Conservation (phyloP, 2,113 vertebrate genomes). For the Puffinus mauretanicus region DNA sequence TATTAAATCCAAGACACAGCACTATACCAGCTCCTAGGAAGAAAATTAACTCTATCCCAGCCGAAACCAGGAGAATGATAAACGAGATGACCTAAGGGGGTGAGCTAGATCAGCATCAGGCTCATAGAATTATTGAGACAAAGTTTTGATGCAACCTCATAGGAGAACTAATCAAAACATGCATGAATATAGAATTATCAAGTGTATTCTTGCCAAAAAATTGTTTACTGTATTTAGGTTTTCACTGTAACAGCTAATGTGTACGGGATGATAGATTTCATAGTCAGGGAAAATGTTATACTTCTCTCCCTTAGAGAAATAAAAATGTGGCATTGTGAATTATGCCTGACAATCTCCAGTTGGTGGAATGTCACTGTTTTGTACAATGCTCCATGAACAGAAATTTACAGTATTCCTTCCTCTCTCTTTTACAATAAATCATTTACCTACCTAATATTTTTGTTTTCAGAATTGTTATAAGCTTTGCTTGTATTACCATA, state of each 20-base stretch:
- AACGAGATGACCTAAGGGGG: neutral
- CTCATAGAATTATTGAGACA: neutral
- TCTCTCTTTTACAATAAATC: neutral
- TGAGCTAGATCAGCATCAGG: neutral
- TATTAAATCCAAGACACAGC: too few species aligned
- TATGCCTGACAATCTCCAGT: neutral
- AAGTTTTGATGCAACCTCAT: neutral
- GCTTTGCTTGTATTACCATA: neutral
- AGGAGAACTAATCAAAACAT: neutral
- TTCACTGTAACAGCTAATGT: neutral
- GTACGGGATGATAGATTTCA: neutral
- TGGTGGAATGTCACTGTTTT: neutral
- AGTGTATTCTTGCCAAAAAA: neutral
- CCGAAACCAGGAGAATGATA: neutral
- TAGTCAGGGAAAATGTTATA: neutral
- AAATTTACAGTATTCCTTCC: neutral
- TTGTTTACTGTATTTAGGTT: neutral
- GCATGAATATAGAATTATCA: neutral
- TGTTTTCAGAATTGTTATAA: neutral
- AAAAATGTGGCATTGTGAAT: neutral
- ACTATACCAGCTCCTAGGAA: too few species aligned
- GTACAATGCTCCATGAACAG: neutral
- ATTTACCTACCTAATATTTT: neutral
- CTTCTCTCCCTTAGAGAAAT: neutral
- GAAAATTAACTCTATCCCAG: too few species aligned